These are phyloP conservation scores for Paradisaea rubra DNA, from an alignment of 2,113 vertebrate genomes.

Conservation along the genomic window DNA sequence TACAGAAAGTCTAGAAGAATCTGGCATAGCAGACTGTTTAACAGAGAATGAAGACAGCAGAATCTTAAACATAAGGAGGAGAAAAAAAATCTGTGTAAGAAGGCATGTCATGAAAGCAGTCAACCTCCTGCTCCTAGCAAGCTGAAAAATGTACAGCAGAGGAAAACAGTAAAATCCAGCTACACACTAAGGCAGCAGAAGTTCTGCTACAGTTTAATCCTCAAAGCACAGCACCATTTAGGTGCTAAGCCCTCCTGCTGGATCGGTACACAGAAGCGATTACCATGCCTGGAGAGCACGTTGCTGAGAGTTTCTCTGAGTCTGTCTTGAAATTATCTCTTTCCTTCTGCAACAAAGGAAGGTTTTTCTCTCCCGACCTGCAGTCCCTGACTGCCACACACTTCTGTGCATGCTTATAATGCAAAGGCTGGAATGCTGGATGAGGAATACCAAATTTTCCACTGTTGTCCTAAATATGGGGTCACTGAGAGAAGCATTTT, in stretches of 20 bases:
- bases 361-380: not conserved
- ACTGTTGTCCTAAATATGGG: not conserved
- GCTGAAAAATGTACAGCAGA: not conserved
- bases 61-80: not conserved
- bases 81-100: not conserved
- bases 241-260: not conserved
- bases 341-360: not conserved
- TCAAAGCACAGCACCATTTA: not conserved
- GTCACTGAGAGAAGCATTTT: not conserved
- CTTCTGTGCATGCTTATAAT: not conserved
- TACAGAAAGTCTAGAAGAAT: not conserved
- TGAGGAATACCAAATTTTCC: not conserved
- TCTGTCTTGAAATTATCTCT: not conserved
- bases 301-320: not conserved
- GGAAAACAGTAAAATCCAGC: not conserved
- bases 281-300: not conserved
- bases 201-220: not conserved
- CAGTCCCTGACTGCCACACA: not conserved
- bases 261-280: rapidly evolving
- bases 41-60: not conserved
- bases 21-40: not conserved
- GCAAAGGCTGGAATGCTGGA: not conserved
- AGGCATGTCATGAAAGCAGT: not conserved
- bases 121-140: not conserved
- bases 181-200: not conserved